phyloP scores from a whole-genome alignment of 2,113 vertebrate genomes.

The Chaetodon trifascialis region DNA sequence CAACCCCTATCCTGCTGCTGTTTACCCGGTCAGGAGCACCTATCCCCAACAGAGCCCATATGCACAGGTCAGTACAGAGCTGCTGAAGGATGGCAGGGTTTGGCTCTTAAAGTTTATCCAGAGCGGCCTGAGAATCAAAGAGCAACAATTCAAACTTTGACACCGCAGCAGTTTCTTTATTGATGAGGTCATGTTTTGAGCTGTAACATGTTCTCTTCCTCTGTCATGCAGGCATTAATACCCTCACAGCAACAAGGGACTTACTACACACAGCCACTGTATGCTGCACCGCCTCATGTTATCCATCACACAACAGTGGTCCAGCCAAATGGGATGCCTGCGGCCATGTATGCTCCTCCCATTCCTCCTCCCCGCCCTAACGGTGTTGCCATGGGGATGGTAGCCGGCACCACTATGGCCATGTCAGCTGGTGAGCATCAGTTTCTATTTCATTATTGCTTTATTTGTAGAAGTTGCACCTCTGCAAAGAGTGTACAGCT shows the following conservation, averaged over 20 bases:
- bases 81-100: background rate
- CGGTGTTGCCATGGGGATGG: constrained; percentile 96
- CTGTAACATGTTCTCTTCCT: background rate
- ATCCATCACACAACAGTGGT: constrained; percentile 99
- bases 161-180: background rate
- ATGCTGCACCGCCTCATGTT: constrained; percentile 97
- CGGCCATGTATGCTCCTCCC: constrained; percentile 93
- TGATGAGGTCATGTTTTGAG: background rate
- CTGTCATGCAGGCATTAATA: constrained; percentile 70
- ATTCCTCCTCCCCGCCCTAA: constrained; percentile 88
- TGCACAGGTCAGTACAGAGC: constrained; percentile 87
- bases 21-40: constrained; percentile 97
- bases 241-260: constrained; percentile 91
- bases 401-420: constrained; percentile 98
- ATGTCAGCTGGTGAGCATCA: constrained; percentile 94
- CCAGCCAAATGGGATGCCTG: constrained; percentile 98
- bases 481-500: background rate
- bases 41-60: constrained; percentile 97
- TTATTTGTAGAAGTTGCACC: background rate
- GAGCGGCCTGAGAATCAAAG: background rate
- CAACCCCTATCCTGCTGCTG: constrained; percentile 92
- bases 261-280: constrained; percentile 98
- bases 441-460: background rate
- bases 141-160: background rate
- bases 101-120: background rate